These are phyloP conservation scores for Phalacrocorax brasilianus DNA, from an alignment of 2,113 vertebrate genomes.

Conservation along the genomic window DNA sequence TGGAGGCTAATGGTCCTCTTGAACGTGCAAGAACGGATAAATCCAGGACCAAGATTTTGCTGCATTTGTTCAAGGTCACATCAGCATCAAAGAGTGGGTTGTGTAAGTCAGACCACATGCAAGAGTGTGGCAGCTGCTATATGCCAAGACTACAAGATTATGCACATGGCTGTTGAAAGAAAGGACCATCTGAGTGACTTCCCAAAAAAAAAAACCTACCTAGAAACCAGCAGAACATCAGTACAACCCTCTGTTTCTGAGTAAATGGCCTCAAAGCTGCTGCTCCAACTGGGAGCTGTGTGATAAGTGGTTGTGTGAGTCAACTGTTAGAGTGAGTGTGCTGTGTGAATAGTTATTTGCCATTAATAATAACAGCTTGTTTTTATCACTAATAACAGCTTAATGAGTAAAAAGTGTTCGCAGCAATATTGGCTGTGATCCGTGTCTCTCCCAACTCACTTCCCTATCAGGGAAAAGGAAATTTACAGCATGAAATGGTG, in stretches of 20 bases:
- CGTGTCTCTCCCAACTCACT: neutral
- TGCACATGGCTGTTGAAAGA: neutral
- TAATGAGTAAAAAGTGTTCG: constrained; percentile 11
- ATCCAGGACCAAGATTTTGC: neutral
- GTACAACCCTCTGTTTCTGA: neutral
- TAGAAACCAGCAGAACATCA: neutral
- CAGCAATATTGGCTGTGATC: neutral
- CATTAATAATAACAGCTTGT: neutral
- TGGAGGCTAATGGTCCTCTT: neutral
- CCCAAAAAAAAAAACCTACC: neutral
- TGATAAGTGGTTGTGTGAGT: neutral
- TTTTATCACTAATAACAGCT: neutral
- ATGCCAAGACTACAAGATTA: neutral
- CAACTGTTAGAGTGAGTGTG: neutral
- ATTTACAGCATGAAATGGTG: neutral
- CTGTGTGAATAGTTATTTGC: neutral
- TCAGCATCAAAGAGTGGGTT: neutral
- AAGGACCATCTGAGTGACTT: neutral
- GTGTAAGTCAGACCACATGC: neutral
- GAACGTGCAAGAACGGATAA: neutral
- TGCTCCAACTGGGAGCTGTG: neutral
- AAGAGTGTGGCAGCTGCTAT: neutral
- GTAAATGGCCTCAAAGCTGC: neutral
- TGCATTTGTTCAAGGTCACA: neutral
- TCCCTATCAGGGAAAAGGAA: neutral